These are phyloP conservation scores for Prosopocoilus inquinatus DNA, from an alignment of 2,888 invertebrate species.

Conservation along the genomic window DNA sequence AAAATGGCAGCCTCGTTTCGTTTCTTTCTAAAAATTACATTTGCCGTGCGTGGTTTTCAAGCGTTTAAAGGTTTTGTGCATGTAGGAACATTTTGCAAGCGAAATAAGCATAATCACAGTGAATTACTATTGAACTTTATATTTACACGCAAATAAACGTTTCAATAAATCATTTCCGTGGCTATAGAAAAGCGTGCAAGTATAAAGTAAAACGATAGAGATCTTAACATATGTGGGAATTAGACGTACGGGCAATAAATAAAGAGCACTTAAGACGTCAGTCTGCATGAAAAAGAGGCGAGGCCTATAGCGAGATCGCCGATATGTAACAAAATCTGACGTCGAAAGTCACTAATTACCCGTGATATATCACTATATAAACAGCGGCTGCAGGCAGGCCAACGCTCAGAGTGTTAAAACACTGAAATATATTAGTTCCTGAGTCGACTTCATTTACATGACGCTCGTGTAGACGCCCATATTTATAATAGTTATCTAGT, in stretches of 20 bases:
- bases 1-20: too few relatives aligned
- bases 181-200: constrained; percentile 11
- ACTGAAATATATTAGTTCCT: constrained; percentile 50
- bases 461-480: constrained; percentile 38
- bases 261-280: constrained; percentile 46
- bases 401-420: constrained; percentile 49
- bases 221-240: constrained; percentile 42
- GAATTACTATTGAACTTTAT: constrained; percentile 4
- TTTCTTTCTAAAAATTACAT: too few relatives aligned
- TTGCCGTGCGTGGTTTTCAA: too few relatives aligned
- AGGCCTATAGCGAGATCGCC: constrained; percentile 39
- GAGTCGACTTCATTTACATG: constrained; percentile 43
- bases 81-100: constrained; percentile 1
- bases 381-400: constrained; percentile 46
- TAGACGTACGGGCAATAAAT: constrained; percentile 44
- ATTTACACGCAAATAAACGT: constrained; percentile 4
- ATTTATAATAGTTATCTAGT: constrained; percentile 47
- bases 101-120: constrained; percentile 3
- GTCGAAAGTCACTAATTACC: constrained; percentile 49
- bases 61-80: not conserved
- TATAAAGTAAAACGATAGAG: constrained; percentile 35
- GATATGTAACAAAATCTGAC: constrained; percentile 49
- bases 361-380: constrained; percentile 50
- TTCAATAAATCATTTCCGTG: constrained; percentile 4
- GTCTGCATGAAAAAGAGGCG: constrained; percentile 41